Percentiles rank a stretch among this genome's conserved stretches.
Evolutionary conservation across 2,888 invertebrate species (phyloP).

Genomic region (Eupithecia subfuscata): DNA sequence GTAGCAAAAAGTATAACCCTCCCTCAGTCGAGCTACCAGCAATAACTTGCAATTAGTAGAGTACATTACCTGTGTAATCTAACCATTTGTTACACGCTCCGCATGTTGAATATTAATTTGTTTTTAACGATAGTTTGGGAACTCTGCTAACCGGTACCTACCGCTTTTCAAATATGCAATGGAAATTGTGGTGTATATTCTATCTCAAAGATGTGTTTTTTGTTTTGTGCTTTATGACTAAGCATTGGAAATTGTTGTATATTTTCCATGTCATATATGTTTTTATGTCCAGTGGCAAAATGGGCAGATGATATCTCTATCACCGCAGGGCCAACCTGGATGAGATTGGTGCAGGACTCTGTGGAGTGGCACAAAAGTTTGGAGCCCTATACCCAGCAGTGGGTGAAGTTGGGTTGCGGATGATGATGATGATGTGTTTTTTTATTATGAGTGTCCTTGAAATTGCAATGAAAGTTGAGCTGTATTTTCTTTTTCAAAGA

Average conservation of each 20-base stretch:
- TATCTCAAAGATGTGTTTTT: background rate
- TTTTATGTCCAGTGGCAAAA: too few species aligned
- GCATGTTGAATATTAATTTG: constrained; percentile 31
- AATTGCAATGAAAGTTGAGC: background rate
- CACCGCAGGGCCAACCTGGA: too few species aligned
- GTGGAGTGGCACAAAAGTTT: background rate
- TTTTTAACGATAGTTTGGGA: constrained; percentile 28
- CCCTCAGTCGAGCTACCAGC: background rate
- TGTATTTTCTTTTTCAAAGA: background rate
- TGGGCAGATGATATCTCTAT: too few species aligned
- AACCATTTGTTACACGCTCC: constrained; percentile 21
- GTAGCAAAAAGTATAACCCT: background rate
- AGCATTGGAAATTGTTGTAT: background rate
- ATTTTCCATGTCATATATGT: background rate
- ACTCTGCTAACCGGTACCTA: constrained; percentile 5
- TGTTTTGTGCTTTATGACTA: background rate
- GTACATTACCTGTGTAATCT: constrained; percentile 27
- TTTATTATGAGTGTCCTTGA: too few species aligned
- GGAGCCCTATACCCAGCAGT: too few species aligned
- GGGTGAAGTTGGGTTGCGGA: too few species aligned
- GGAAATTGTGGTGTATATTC: constrained; percentile 13
- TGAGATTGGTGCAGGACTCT: too few species aligned
- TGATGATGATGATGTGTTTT: too few species aligned
- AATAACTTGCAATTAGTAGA: constrained; percentile 23
- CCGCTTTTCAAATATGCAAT: background rate